Percentiles rank a stretch among this genome's conserved stretches.
These are phyloP conservation scores for Dicerorhinus sumatrensis DNA, from an alignment of 2,113 vertebrate species.

Conservation along the genomic window DNA sequence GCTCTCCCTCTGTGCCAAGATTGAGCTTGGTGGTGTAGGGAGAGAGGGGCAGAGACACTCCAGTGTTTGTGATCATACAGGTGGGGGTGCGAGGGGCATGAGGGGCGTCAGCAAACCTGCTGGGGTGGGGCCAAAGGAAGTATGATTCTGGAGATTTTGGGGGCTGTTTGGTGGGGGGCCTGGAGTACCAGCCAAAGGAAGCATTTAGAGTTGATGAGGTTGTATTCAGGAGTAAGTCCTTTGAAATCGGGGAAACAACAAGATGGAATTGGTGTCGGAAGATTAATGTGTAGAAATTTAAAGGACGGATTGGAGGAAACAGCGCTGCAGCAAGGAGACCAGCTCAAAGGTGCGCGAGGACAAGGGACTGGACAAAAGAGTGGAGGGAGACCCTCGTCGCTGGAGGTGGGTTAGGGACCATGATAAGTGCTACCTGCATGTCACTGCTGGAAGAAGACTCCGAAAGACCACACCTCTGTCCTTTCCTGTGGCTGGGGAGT, in stretches of 20 bases:
- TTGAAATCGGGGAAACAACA: neutral
- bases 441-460: neutral
- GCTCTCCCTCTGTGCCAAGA: neutral
- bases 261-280: neutral
- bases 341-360: neutral
- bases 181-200: neutral
- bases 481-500: neutral
- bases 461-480: neutral
- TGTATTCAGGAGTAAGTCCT: neutral
- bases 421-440: rapidly evolving
- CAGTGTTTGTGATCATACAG: neutral
- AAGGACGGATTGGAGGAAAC: neutral
- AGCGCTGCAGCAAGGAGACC: neutral
- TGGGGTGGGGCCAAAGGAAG: no score
- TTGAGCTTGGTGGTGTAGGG: neutral
- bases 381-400: no score
- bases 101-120: neutral
- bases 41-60: neutral
- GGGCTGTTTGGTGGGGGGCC: neutral
- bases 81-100: no score
- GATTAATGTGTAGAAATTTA: neutral
- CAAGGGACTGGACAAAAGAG: no score
- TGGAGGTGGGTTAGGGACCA: neutral
- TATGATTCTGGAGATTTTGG: neutral
- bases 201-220: neutral